Conservation (phyloP, 2,113 vertebrate species). For the Syngnathus floridae region DNA sequence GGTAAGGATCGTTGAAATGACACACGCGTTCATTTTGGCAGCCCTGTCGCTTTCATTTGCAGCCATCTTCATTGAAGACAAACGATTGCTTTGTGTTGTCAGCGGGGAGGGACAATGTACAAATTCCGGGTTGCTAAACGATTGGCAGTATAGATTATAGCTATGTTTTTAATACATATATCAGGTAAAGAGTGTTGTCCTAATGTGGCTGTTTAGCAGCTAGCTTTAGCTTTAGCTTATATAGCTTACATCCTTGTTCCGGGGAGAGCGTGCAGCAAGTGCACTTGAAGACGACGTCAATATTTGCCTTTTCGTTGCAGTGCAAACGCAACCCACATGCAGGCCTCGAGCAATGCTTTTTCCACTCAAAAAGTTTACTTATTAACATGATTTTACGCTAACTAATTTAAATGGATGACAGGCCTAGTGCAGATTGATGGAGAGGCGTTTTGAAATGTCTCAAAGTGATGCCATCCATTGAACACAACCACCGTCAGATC, state of each 20-base stretch:
- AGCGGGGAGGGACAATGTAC: background rate
- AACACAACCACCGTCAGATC: background rate
- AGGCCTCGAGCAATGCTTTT: background rate
- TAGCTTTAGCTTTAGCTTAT: conserved; percentile 14
- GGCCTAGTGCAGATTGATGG: background rate
- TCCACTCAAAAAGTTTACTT: background rate
- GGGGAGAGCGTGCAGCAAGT: conserved; percentile 57
- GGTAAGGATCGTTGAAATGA: conserved; percentile 68
- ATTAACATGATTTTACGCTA: background rate
- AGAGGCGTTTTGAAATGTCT: background rate
- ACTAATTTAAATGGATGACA: background rate
- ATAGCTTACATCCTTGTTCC: conserved; percentile 62
- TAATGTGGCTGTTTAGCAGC: background rate
- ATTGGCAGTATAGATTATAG: background rate
- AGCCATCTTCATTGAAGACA: background rate
- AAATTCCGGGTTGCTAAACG: background rate
- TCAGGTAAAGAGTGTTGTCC: background rate
- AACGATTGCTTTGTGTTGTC: background rate
- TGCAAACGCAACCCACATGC: background rate
- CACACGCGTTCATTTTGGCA: background rate
- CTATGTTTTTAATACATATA: background rate
- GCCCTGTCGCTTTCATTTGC: background rate
- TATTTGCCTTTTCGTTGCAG: conserved; percentile 39
- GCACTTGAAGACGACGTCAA: conserved; percentile 48
- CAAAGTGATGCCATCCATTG: background rate